Evolutionary conservation across 1,140 invertebrate genomes (phyloP), one percentile per base, ranked within the genome.

Genomic region (Drosophila ironensis): DNA sequence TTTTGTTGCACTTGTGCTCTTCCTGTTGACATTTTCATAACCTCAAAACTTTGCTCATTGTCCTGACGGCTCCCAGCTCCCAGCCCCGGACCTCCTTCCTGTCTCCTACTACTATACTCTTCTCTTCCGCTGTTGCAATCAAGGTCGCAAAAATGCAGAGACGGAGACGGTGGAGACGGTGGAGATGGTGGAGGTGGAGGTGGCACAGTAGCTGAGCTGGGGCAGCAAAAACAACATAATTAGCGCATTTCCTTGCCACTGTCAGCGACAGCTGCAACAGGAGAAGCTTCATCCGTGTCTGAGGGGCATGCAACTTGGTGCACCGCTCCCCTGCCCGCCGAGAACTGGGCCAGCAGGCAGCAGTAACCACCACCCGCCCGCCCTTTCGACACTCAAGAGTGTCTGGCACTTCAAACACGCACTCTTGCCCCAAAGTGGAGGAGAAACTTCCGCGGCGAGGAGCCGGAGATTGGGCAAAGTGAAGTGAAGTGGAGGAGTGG

Each of bases 211-310:
- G 27, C 46, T 57, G 35, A 50, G 27, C 46, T 57, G 35, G 37
- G 28, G 50, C 35, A 19, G 35, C 48, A 60, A 52, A 38, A 69
- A 60, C 63, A 75, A 84, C 78, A 82, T 82, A 82, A 82, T 82
- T 82, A 82, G 78, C 73, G 78, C 80, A 73, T 86, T 82, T 84
- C 60, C 78, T 68, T 78, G 61, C 70, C 24, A 57, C 71, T 51
- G 41, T 44, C 72, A 60, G 37, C 44, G 51, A 52, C 70, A 67
- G 72, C 69, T 61, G 51, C 72, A 53, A 35, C 56, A 72, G 40
- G 38, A 60, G 63, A 38, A 68, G 64, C 54, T 27, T 46, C 67
- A 80, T 70, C 50, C 64, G 69, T 82, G 60, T 57, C 61, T 63
- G 76, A 74, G 67, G 35, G 61, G 76, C 68, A 16, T 41, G 40